Conservation (phyloP, 2,113 vertebrate genomes). For the Melanostigma gelatinosum region DNA sequence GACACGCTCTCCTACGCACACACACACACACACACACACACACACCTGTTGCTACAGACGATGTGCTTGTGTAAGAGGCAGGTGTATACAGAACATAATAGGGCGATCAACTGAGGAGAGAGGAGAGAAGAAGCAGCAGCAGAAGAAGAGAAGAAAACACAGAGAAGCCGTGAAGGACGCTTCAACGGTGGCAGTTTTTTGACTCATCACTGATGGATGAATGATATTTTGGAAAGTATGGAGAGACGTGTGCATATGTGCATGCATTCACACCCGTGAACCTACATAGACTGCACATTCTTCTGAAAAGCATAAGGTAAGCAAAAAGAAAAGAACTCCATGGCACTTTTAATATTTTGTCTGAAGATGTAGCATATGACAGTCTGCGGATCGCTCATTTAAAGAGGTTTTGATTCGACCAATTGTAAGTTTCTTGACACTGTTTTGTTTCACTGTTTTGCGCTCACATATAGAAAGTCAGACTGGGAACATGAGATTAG, state of each 20-base stretch:
- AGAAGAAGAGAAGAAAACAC: not conserved
- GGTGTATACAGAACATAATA: slow-evolving; percentile 1
- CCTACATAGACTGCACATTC: slow-evolving; percentile 1
- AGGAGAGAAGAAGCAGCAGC: not conserved
- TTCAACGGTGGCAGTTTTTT: not conserved
- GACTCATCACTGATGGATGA: not conserved
- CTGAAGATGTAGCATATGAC: not conserved
- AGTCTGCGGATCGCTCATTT: not conserved
- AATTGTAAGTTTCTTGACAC: not conserved
- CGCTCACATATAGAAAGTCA: not conserved
- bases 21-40: not conserved
- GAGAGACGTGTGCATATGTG: not conserved
- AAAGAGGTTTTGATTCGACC: not conserved
- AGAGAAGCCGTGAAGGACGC: not conserved
- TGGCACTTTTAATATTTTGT: no score
- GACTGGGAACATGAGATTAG: slow-evolving; percentile 4
- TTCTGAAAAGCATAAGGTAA: slow-evolving; percentile 56
- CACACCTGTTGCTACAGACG: not conserved
- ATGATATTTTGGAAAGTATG: slow-evolving; percentile 3
- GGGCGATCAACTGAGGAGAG: slow-evolving; percentile 2
- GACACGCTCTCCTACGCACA: not conserved
- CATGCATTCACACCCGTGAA: not conserved
- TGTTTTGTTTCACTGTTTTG: not conserved
- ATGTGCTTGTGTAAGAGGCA: slow-evolving; percentile 40
- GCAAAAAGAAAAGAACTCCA: not conserved